Evolutionary conservation across 2,888 invertebrate genomes (phyloP).

Genomic region (Heliconius hortense): DNA sequence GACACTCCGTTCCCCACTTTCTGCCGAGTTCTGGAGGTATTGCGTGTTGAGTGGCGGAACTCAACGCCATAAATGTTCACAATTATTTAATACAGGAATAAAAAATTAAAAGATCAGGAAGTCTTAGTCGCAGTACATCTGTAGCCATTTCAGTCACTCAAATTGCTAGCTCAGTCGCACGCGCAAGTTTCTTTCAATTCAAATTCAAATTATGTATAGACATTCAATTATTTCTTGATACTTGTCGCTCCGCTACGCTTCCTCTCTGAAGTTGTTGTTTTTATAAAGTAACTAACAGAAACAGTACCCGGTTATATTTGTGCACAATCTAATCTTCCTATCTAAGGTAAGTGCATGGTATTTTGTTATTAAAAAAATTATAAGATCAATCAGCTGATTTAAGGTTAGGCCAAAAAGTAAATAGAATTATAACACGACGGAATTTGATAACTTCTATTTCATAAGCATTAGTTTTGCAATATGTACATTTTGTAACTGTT

Average conservation of each 20-base stretch:
- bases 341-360: constrained; percentile 40
- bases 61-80: no score
- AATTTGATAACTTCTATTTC: constrained; percentile 27
- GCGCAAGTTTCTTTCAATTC: constrained; percentile 56
- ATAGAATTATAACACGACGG: constrained; percentile 34
- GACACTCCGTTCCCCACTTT: no score
- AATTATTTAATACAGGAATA: neutral
- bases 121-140: constrained; percentile 32
- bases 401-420: constrained; percentile 42
- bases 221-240: constrained; percentile 60
- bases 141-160: constrained; percentile 51
- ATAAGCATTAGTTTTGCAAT: constrained; percentile 20
- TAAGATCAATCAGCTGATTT: constrained; percentile 39
- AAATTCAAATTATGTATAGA: constrained; percentile 58
- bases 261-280: constrained; percentile 41
- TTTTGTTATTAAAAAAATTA: constrained; percentile 9
- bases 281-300: constrained; percentile 21
- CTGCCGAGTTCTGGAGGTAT: no score
- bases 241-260: constrained; percentile 51
- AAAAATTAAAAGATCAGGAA: constrained; percentile 50
- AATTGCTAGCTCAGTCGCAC: constrained; percentile 54
- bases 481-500: constrained; percentile 24
- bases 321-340: constrained; percentile 31
- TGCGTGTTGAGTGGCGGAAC: no score
- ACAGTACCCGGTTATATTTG: constrained; percentile 30